These are phyloP conservation scores for Drosophila auraria DNA, from an alignment of 1,140 invertebrate species.

Conservation along the genomic window DNA sequence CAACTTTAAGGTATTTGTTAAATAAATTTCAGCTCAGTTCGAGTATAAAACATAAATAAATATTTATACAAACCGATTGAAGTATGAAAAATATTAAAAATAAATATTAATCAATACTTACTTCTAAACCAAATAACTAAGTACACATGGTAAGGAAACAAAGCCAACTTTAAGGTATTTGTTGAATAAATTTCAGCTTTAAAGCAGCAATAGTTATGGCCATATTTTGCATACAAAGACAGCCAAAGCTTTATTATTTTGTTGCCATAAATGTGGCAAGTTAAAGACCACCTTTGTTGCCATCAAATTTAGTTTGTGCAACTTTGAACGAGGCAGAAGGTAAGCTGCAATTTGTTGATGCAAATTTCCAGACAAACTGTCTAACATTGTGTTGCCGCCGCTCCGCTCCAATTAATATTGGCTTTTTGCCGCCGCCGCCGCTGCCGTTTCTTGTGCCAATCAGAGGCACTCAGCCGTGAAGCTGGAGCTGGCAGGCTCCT, in stretches of 20 bases:
- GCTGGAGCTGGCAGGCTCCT: slow-evolving; percentile 14
- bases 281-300: not conserved
- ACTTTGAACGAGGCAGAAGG: not conserved
- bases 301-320: not conserved
- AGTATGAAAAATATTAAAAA: too few species aligned
- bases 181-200: too few species aligned
- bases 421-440: not conserved
- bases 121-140: too few species aligned
- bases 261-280: not conserved
- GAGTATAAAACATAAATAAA: too few species aligned
- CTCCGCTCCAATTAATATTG: slow-evolving; percentile 21
- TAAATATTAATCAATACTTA: too few species aligned
- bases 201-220: too few species aligned
- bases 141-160: too few species aligned
- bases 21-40: too few species aligned
- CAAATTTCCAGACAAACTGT: slow-evolving; percentile 2
- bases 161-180: too few species aligned
- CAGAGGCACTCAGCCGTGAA: slow-evolving; percentile 24
- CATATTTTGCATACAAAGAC: too few species aligned
- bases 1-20: too few species aligned
- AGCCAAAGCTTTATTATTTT: not conserved
- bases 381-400: slow-evolving; percentile 20
- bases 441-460: slow-evolving; percentile 2
- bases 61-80: too few species aligned
- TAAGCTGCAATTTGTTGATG: not conserved